Evolutionary conservation across 2,888 invertebrate species (phyloP), one percentile per base, ranked within the genome.

Genomic region (Eumerus sabulonum): DNA sequence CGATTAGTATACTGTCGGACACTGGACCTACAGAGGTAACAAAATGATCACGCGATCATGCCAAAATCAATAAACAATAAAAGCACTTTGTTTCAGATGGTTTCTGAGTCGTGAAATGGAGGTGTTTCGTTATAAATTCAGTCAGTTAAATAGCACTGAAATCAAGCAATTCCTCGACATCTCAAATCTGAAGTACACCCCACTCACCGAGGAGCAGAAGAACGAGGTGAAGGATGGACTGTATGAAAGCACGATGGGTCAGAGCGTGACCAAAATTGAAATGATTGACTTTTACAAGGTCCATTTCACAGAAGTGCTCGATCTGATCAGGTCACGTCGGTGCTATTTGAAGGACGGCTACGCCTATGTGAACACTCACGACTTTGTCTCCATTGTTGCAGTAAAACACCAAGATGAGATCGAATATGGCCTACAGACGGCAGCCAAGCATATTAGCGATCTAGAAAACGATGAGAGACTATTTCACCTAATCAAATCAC

Each of bases 1-100:
- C 91, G 98, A 66, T 89, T 99, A 68, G 97, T 97, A 0, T 98
- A 96, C 88, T 98, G 97, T 86, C 92, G 95, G 84, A 93, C 94
- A 17, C 95, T 95, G 82, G 97, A 98, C 66, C 90, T 96, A 40
- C 91, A 95, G 36, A 92, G 88, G 87, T 87, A 82, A 7, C 27
- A 27, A 27, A 4, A 2, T 27, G 2, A 27, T 27, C 7, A 27
- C 27, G 27, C 36, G 36, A 36, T 36, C 36, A 9, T 11, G 7
- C 36, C 36, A 36, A 27, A 27, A 4, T 9, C 40, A 40, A n/a
- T 40, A n/a, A n/a, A 1, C 40, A n/a, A 40, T n/a, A 9, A 3
- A n/a, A 40, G 9, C 3, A n/a, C 40, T 40, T n/a, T 7, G 13
- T 40, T 82, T 4, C 56, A 86, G 91, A 72, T 99, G 99, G 98